Evolutionary conservation across 2,113 vertebrate genomes (phyloP).

Genomic region (Hipposideros armiger): DNA sequence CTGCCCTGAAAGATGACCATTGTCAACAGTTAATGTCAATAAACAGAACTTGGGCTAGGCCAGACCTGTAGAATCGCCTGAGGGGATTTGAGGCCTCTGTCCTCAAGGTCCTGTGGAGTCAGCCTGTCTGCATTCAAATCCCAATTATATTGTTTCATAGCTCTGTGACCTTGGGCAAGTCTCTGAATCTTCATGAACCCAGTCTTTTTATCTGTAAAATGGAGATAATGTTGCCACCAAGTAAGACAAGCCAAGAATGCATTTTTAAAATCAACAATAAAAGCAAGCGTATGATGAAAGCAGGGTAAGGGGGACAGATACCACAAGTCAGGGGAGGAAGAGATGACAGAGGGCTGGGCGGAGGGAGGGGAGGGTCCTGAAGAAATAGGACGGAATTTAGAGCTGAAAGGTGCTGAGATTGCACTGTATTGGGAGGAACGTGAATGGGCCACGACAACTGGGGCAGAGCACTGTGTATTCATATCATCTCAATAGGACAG

Average conservation of each 20-base stretch:
- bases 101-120: not conserved
- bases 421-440: rapidly evolving
- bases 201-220: not conserved
- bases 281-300: not conserved
- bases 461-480: not conserved
- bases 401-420: not conserved
- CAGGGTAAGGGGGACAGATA: not conserved
- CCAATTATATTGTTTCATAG: not conserved
- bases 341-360: not conserved
- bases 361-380: not conserved
- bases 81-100: not conserved
- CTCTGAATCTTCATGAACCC: not conserved
- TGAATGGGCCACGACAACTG: rapidly evolving
- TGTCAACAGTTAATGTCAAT: not conserved
- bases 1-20: not conserved
- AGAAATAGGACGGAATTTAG: not conserved
- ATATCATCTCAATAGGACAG: not conserved
- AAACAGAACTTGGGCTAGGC: not conserved
- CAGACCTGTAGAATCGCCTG: not conserved
- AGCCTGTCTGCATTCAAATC: not conserved
- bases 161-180: not conserved
- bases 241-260: not conserved
- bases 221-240: not conserved
- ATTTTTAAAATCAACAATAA: not conserved
- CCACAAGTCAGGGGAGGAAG: not conserved